These are phyloP conservation scores for Phalacrocorax pelagicus DNA, from an alignment of 2,113 vertebrate genomes.

Conservation along the genomic window DNA sequence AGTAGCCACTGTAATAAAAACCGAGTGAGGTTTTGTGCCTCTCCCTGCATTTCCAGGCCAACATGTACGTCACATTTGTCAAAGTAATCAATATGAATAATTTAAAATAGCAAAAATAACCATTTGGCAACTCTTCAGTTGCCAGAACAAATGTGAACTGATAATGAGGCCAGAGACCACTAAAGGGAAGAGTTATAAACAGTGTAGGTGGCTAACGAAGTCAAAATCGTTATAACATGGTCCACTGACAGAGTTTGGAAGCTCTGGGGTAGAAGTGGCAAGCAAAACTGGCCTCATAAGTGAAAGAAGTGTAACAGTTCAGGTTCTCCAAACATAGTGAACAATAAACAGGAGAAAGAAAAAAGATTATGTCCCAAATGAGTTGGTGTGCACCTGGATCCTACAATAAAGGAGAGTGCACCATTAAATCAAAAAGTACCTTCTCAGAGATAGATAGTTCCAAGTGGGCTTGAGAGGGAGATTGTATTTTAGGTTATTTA, in stretches of 20 bases:
- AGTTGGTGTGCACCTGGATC: neutral
- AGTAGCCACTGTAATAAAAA: neutral
- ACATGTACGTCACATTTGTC: neutral
- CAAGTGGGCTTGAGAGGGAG: neutral
- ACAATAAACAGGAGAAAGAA: neutral
- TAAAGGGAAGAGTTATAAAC: neutral
- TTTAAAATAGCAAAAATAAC: constrained; percentile 50
- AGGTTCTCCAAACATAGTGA: neutral
- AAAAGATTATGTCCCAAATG: neutral
- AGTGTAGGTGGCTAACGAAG: neutral
- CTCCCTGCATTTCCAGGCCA: neutral
- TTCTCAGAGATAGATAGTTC: neutral
- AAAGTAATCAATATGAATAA: constrained; percentile 48
- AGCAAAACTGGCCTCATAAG: neutral
- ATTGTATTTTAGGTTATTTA: neutral
- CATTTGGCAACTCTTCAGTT: constrained; percentile 9
- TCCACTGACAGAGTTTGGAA: neutral
- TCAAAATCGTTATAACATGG: neutral
- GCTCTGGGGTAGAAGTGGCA: neutral
- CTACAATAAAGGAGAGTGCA: neutral
- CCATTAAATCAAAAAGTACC: neutral
- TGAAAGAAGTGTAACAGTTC: neutral
- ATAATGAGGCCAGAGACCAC: constrained; percentile 14
- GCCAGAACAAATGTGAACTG: constrained; percentile 1
- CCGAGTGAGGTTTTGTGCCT: neutral